Percentiles rank a stretch among this genome's conserved stretches.
Evolutionary conservation across 2,797 vertebrate species (phyloP).

Genomic region (Myotis daubentonii): DNA sequence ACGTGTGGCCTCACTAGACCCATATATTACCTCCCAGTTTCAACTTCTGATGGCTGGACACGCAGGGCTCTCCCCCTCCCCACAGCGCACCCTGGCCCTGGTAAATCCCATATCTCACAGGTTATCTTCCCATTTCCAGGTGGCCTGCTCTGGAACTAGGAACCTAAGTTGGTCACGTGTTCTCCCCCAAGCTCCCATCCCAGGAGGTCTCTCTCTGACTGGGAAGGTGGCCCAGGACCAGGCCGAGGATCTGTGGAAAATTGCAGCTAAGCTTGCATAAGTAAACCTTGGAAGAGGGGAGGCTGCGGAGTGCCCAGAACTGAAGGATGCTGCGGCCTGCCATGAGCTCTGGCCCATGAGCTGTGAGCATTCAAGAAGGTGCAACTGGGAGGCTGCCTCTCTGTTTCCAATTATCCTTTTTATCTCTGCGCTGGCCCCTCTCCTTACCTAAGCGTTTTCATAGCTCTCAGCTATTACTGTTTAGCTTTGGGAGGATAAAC

Average conservation of each 20-base stretch:
- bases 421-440: constrained; percentile 65
- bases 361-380: constrained; percentile 29
- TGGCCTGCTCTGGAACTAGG: constrained; percentile 38
- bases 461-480: constrained; percentile 68
- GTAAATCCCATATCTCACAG: constrained; percentile 64
- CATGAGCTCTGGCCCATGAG: constrained; percentile 56
- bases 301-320: constrained; percentile 52
- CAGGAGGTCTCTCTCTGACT: constrained; percentile 54
- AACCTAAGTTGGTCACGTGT: background rate
- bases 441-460: constrained; percentile 73
- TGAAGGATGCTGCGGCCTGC: constrained; percentile 23
- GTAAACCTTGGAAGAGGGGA: constrained; percentile 64
- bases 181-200: constrained; percentile 16
- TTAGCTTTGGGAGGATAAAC: constrained; percentile 75
- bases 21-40: constrained; percentile 69
- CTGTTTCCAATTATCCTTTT: constrained; percentile 77
- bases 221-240: constrained; percentile 68
- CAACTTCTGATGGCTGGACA: constrained; percentile 55
- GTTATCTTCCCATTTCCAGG: constrained; percentile 64
- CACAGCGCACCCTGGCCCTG: background rate
- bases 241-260: constrained; percentile 76
- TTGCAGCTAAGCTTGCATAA: constrained; percentile 70
- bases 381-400: constrained; percentile 16
- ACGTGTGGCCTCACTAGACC: constrained; percentile 70
- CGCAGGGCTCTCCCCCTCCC: background rate